Evolutionary conservation across 2,797 vertebrate species (phyloP), one percentile per base, ranked within the genome.

Genomic region (Cygnus olor): DNA sequence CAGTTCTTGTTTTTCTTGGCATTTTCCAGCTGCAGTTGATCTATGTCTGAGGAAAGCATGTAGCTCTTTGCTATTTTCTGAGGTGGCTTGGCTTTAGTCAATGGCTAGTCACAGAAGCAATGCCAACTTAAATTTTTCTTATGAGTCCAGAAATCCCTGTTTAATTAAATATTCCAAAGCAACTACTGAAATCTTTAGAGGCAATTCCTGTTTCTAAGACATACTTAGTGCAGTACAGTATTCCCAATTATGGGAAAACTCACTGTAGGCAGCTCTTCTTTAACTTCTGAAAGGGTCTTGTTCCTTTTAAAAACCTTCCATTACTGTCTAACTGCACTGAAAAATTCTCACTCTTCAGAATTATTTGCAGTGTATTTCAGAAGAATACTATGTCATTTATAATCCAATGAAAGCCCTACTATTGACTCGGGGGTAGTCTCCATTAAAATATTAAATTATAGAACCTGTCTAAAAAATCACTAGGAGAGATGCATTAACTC

Each of bases 401-500:
- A 89, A 42, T 42, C 19, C 65, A 72, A 54, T 65, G 61, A 90
- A 87, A 85, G 27, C 24, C 32, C 45, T 64, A 3, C 82, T 82
- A 80, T 49, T 92, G 57, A 89, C 45, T 89, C 7, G 6, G 2
- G 34, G 36, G 10, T 74, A 64, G 24, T 78, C 27, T 90, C 34
- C 53, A 74, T 85, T 89, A 89, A 89, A 89, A 80, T 90, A 90
- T 61, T 53, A 74, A 84, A 38, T 82, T 73, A 45, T 36, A 77
- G 25, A 57, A 1, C 22, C 63, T 73, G 36, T 63, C 73, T 47
- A 10, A 79, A 90, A 65, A 44, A 25, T 44, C 28, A 42, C 14
- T 7, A 3, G 36, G 64, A 74, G 38, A 49, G 12, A 44, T 80
- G 36, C 34, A 47, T 85, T 58, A 58, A 40, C 74, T 89, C 8